Conservation (phyloP, 2,113 vertebrate genomes). For the Atherinomorus stipes region DNA sequence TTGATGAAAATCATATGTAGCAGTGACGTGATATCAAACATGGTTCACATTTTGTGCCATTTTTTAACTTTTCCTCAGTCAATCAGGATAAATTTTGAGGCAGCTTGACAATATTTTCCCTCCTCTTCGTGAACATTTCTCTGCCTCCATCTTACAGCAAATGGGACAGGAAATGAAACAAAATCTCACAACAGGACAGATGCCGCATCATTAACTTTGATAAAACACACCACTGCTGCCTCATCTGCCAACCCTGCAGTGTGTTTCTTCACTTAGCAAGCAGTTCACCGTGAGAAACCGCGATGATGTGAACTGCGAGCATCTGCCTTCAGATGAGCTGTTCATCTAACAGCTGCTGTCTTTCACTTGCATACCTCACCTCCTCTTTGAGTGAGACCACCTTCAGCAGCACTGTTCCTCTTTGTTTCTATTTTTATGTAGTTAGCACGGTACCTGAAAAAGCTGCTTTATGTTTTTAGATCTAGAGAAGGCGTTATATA, state of each 20-base stretch:
- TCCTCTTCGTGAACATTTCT: neutral
- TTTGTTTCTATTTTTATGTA: slow-evolving; percentile 4
- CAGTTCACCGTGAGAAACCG: slow-evolving; percentile 40
- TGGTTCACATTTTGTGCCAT: neutral
- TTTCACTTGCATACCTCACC: slow-evolving; percentile 14
- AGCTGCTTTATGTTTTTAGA: neutral
- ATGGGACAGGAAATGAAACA: slow-evolving; percentile 17
- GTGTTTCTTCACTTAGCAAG: slow-evolving; percentile 41
- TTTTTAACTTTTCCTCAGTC: neutral
- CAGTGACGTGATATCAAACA: too few relatives aligned
- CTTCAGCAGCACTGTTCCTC: neutral
- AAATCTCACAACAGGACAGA: slow-evolving; percentile 27
- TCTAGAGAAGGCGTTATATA: neutral
- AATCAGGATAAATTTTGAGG: neutral
- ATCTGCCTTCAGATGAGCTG: slow-evolving; percentile 42
- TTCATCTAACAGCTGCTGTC: slow-evolving; percentile 39
- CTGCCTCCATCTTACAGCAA: slow-evolving; percentile 9
- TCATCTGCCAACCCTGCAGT: slow-evolving; percentile 31
- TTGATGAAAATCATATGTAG: too few relatives aligned
- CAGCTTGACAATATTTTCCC: neutral
- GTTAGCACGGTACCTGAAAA: neutral
- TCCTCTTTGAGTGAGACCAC: neutral
- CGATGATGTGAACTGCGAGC: slow-evolving; percentile 30
- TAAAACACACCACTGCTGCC: slow-evolving; percentile 36
- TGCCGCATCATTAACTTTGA: slow-evolving; percentile 50